phyloP scores from a whole-genome alignment of 2,888 invertebrate genomes.

The Tineola bisselliella region DNA sequence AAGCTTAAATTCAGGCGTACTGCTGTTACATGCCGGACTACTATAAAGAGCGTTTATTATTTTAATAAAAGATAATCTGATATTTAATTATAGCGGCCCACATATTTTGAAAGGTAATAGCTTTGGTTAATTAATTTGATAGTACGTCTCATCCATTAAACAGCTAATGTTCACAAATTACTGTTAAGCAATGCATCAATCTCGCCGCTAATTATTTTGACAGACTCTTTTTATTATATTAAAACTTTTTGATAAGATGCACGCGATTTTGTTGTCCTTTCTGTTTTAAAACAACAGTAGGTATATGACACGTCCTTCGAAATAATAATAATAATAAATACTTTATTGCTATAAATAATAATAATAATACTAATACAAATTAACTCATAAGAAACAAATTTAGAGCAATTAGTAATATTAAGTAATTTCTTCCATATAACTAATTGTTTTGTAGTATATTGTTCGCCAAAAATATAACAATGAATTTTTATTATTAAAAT shows the following conservation, averaged over 20 bases:
- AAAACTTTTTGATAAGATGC: slow-evolving; percentile 27
- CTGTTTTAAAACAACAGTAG: background rate
- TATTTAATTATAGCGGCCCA: slow-evolving; percentile 4
- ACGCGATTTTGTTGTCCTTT: slow-evolving; percentile 14
- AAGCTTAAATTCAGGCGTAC: too few species aligned
- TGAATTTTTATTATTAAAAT: too few species aligned
- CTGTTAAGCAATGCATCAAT: slow-evolving; percentile 38
- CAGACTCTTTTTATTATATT: slow-evolving; percentile 31
- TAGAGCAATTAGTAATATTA: too few species aligned
- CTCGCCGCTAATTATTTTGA: slow-evolving; percentile 35
- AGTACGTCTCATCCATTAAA: slow-evolving; percentile 27
- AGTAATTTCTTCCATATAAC: too few species aligned
- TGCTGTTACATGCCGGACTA: too few species aligned
- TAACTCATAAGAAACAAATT: too few species aligned
- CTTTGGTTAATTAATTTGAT: slow-evolving; percentile 23
- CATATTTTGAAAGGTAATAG: slow-evolving; percentile 11
- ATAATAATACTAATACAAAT: too few species aligned
- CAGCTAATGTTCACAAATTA: slow-evolving; percentile 35
- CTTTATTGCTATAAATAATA: too few species aligned
- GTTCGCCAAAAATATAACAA: too few species aligned
- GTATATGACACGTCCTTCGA: too few species aligned
- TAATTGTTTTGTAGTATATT: too few species aligned
- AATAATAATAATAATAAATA: too few species aligned
- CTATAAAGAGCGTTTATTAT: background rate
- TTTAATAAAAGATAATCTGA: background rate